phyloP scores from a whole-genome alignment of 2,113 vertebrate genomes.

The Alaudala cheleensis region DNA sequence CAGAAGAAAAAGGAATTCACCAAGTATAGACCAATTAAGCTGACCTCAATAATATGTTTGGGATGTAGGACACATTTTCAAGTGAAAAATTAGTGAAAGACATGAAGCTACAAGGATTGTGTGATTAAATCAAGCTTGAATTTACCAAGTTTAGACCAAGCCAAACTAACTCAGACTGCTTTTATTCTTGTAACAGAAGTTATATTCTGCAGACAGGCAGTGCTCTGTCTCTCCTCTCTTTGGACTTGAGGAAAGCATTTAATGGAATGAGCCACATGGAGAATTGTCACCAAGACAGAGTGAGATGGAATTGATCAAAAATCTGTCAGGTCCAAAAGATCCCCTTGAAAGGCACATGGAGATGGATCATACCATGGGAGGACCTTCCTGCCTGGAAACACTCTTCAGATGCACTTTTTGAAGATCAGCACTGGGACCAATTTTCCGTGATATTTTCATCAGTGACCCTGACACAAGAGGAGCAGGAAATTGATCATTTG shows the following conservation, averaged over 20 bases:
- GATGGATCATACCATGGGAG: fast-evolving
- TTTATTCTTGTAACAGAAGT: background rate
- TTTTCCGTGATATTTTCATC: constrained; percentile 7
- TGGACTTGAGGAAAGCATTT: background rate
- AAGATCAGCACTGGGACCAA: background rate
- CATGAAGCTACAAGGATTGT: background rate
- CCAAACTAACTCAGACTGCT: background rate
- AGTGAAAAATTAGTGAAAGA: background rate
- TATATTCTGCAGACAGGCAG: background rate
- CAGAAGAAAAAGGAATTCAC: background rate
- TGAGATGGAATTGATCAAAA: background rate
- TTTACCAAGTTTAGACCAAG: background rate
- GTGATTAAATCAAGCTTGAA: background rate
- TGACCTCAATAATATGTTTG: background rate
- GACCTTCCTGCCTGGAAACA: background rate
- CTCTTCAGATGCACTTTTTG: background rate
- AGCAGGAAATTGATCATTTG: background rate
- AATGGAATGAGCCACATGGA: background rate
- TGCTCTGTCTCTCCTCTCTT: background rate
- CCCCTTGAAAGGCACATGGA: background rate
- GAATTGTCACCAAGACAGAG: background rate
- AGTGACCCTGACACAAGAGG: background rate
- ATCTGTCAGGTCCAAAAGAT: background rate
- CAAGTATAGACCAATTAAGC: background rate
- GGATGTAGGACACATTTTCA: background rate